Evolutionary conservation across 2,888 invertebrate genomes (phyloP).

Genomic region (Lochmaea capreae): DNA sequence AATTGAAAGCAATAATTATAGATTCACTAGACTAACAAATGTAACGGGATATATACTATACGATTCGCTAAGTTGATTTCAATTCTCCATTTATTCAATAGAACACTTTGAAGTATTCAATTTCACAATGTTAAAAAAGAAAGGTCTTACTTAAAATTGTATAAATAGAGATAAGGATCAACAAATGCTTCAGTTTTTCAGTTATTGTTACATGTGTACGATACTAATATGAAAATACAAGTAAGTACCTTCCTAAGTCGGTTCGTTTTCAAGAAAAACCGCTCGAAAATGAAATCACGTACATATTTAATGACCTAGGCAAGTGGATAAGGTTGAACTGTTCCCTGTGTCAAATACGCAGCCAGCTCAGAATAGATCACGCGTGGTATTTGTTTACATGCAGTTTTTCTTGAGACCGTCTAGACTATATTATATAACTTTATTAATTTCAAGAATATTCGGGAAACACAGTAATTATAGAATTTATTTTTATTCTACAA

Average conservation of each 20-base stretch:
- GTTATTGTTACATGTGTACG: neutral
- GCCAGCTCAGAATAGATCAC: too few species aligned
- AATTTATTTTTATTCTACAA: neutral
- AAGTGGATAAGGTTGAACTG: too few species aligned
- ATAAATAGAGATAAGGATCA: conserved; percentile 13
- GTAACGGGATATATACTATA: conserved; percentile 16
- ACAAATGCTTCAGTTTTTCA: neutral
- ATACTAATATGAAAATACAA: conserved; percentile 14
- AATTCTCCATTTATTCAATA: conserved; percentile 24
- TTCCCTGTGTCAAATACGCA: too few species aligned
- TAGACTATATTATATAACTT: too few species aligned
- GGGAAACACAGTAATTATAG: too few species aligned
- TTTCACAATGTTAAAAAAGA: conserved; percentile 1
- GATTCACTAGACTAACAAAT: neutral
- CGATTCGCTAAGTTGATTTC: conserved; percentile 17
- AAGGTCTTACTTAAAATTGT: neutral
- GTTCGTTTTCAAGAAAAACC: too few species aligned
- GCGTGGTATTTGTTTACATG: too few species aligned
- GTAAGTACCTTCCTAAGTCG: conserved; percentile 16
- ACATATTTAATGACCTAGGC: too few species aligned
- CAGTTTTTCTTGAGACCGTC: too few species aligned
- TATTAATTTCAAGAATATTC: too few species aligned
- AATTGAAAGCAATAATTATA: neutral
- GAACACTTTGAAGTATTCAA: conserved; percentile 6
- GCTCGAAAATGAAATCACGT: too few species aligned